Evolutionary conservation across 2,113 vertebrate species (phyloP), one percentile per base, ranked within the genome.

Genomic region (Chaetops frenatus): DNA sequence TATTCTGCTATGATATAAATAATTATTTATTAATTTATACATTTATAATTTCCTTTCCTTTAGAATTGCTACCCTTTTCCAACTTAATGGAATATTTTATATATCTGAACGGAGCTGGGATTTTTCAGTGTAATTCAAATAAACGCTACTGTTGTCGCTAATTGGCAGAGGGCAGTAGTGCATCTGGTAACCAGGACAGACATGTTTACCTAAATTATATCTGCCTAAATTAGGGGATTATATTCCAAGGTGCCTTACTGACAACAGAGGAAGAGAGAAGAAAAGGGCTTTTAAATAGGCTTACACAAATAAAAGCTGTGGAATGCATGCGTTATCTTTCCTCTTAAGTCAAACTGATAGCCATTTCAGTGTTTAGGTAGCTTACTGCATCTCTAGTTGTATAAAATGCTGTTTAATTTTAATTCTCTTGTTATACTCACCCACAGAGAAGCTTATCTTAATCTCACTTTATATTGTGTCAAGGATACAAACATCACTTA

Each of bases 381-480:
- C 4, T 88, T 72, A 73, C 33, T 80, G 24, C 42, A 80, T 33
- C n/a, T 74, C 31, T 16, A 69, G 21, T 50, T 77, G 16, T 76
- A 91, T 65, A 60, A 86, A 88, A 90, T 64, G 21, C 7, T 94
- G 22, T 71, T 96, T 93, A 80, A 80, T 95, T 95, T 85, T 80
- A 86, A 69, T 95, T 92, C 38, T 89, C 7, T 72, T 91, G 36
- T 85, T 84, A 54, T n/a, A 76, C 8, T 82, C 23, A 50, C 51
- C 33, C 31, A 58, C 19, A 56, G 50, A 94, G 60, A 71, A 83
- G 51, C 4, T 95, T 90, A 81, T 62, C 12, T 78, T 83, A 76
- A 92, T 93, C 78, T 95, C 45, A 81, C 48, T 91, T 88, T 61
- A 42, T 83, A 67, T 65, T 90, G 33, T 91, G 74, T 91, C 81